Conservation (phyloP, 2,888 invertebrate genomes). For the Geophilus truncorum region DNA sequence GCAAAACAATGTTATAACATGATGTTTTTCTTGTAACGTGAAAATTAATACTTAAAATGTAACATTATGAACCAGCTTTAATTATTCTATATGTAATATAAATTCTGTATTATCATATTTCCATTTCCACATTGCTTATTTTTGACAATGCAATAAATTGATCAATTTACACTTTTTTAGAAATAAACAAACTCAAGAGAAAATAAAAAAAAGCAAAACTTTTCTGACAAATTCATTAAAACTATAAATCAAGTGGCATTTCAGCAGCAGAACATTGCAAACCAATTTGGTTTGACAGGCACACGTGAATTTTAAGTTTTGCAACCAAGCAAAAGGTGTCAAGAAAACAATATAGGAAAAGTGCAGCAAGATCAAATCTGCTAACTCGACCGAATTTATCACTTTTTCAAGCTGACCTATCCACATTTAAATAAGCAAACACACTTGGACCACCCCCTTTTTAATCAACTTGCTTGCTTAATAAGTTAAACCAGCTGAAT, state of each 20-base stretch:
- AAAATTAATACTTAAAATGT: too few species aligned
- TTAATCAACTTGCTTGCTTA: too few species aligned
- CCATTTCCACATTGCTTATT: background rate
- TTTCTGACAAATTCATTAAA: background rate
- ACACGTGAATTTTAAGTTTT: background rate
- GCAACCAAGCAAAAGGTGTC: background rate
- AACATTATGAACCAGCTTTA: background rate
- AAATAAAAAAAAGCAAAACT: background rate
- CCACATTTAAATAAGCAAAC: background rate
- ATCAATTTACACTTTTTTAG: background rate
- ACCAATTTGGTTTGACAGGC: background rate
- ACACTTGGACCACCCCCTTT: background rate
- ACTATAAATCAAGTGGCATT: background rate
- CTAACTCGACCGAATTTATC: background rate
- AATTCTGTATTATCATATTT: background rate
- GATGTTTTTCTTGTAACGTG: too few species aligned
- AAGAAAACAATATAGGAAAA: background rate
- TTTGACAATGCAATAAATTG: background rate
- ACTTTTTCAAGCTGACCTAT: background rate
- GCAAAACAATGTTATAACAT: too few species aligned
- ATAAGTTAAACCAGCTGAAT: background rate
- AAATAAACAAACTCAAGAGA: background rate
- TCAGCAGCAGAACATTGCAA: background rate
- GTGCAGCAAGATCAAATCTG: background rate
- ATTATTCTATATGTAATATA: too few species aligned